Conservation (phyloP, 2,888 invertebrate species). For the Caenorhabditis drosophilae region DNA sequence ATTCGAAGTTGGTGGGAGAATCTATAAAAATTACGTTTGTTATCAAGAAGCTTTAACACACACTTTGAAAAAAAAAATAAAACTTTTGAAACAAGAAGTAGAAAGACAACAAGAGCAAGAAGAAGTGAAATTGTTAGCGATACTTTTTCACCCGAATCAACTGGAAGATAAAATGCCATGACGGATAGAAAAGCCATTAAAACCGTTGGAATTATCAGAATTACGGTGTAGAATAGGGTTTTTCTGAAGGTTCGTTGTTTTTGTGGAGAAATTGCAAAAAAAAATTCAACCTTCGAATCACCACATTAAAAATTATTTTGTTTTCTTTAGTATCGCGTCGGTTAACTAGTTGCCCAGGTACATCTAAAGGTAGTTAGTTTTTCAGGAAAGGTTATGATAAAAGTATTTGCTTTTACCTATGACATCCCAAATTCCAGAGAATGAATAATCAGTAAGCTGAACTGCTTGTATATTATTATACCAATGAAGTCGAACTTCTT, state of each 20-base stretch:
- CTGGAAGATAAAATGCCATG: conserved; percentile 91
- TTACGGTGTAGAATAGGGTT: conserved; percentile 98
- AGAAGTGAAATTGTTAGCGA: conserved; percentile 84
- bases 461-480: conserved; percentile 80
- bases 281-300: conserved; percentile 52
- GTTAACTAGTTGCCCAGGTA: conserved; percentile 69
- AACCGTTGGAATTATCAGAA: conserved; percentile 97
- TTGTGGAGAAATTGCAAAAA: neutral
- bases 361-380: conserved; percentile 33
- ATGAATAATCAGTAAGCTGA: conserved; percentile 92
- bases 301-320: conserved; percentile 62
- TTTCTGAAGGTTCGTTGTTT: conserved; percentile 75
- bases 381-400: neutral
- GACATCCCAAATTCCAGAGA: conserved; percentile 96
- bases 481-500: conserved; percentile 80
- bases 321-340: conserved; percentile 54
- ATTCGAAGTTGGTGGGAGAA: conserved; percentile 95
- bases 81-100: conserved; percentile 89
- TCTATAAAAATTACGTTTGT: conserved; percentile 70
- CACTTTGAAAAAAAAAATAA: conserved; percentile 3
- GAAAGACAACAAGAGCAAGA: conserved; percentile 97
- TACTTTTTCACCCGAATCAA: conserved; percentile 87
- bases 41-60: neutral
- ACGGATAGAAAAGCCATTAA: conserved; percentile 93
- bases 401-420: conserved; percentile 76